Base-by-base conservation (phyloP, 2,113 vertebrate genomes). In the Indicator indicator region DNA sequence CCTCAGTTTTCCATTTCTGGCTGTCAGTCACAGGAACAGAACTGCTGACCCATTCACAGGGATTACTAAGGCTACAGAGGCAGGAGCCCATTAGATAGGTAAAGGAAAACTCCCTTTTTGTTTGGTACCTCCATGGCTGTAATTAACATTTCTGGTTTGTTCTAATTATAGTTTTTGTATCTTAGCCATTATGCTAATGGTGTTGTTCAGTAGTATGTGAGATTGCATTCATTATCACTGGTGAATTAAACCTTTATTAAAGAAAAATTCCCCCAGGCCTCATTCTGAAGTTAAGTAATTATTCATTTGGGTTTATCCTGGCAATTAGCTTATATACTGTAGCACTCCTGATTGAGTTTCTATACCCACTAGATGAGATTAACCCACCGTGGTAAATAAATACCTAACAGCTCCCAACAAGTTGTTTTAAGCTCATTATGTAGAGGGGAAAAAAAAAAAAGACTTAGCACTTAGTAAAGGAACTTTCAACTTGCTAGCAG, bases 201-300 rank as follows among this genome's bases (percentile, higher is more conserved):
- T 97, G 96, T 98, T 98, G 98, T 98, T 98, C 97, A 97, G 97
- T 97, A 98, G 97, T 97, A 98, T 98, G 98, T 98, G 98, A 98
- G 98, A 98, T 98, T 98, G 98, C 98, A 98, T 98, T 98, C 98
- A 98, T 98, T 98, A 98, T 98, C 98, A 98, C 97, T 98, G 98
- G 98, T 98, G 98, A 98, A 98, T 98, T 98, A 98, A 98, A 98
- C 97, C 98, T 98, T 98, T 98, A 98, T 98, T 98, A 98, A 98
- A 98, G 98, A 98, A 98, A 97, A 98, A 98, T 97, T 97, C 98
- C 98, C 98, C 58, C 95, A 97, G 98, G 98, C 96, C 98, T 98
- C 97, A 98, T 98, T 98, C 96, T 97, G 96, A 96, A 98, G 97
- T 98, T 98, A 98, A 98, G 97, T 98, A 98, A 98, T 98, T 98